Base-by-base conservation (phyloP, 2,797 vertebrate species). In the Fundulus diaphanus region DNA sequence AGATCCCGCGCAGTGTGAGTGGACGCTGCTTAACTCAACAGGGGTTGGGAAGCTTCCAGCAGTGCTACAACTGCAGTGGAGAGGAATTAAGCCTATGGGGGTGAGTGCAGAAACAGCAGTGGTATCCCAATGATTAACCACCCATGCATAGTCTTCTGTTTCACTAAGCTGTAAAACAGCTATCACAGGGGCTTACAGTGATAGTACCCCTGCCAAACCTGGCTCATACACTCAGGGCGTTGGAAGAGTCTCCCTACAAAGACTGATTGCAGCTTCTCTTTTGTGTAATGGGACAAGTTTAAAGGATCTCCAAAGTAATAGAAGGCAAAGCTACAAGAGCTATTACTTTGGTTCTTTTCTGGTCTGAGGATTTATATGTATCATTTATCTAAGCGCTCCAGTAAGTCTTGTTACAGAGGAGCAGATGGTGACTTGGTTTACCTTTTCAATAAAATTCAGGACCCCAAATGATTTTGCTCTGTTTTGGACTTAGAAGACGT, bases 11-110 rank as follows among this genome's bases (percentile, higher is more conserved):
- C 35, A 52, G 15, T 27, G 33, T 24, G 48, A 68, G 33, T 46
- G n/a, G 44, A 59, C 24, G n/a, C 31, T 35, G 69, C n/a, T 69
- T 54, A 72, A n/a, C 70, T 57, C 67, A 78, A 33, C 61, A 77
- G 68, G 56, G 59, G 22, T 46, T 84, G 76, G 59, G 72, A 48
- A 3, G 9, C 46, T 56, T 67, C 57, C 85, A 74, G 56, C 54
- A 49, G 63, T 72, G 70, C 61, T 68, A 76, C 68, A 54, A 76
- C 61, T 48, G 31, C 18, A 27, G 49, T 74, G 61, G 65, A 42
- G 63, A 33, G 40, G 59, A 46, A 46, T 51, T 65, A 65, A 37
- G 33, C 40, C 27, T 42, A 59, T 44, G 31, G 37, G 52, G 29
- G 31, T 33, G 29, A 33, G 29, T 33, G 31, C 57, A 59, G 31